These are phyloP conservation scores for Aleiodes leptofemur DNA, from an alignment of 2,888 invertebrate species.

Conservation along the genomic window DNA sequence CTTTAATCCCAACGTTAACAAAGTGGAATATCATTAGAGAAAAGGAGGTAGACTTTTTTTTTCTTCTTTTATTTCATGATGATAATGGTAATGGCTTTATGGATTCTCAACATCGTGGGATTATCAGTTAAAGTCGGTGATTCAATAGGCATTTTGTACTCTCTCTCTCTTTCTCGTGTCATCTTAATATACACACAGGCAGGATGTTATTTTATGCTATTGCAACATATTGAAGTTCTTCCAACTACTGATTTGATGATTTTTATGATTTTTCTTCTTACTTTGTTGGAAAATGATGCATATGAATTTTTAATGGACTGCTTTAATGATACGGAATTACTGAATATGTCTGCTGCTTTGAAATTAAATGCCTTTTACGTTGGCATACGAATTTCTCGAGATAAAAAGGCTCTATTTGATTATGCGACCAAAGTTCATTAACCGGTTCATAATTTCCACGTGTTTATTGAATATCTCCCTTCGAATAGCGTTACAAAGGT, in stretches of 20 bases:
- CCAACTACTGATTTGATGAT: background rate
- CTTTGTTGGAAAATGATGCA: too few relatives aligned
- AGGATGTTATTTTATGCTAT: background rate
- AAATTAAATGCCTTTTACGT: too few relatives aligned
- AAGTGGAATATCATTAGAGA: constrained; percentile 67
- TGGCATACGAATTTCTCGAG: too few relatives aligned
- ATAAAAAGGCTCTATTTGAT: too few relatives aligned
- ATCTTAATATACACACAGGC: background rate
- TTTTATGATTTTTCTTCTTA: background rate
- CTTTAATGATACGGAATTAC: too few relatives aligned
- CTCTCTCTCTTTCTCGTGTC: background rate
- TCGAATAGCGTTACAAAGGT: background rate
- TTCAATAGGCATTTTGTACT: constrained; percentile 15
- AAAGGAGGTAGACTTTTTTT: constrained; percentile 12
- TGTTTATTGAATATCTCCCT: background rate
- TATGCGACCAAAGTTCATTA: too few relatives aligned
- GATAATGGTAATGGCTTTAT: constrained; percentile 33
- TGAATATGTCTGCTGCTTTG: too few relatives aligned
- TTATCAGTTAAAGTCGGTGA: background rate
- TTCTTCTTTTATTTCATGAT: background rate
- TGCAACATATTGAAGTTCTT: constrained; percentile 19
- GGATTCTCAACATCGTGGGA: constrained; percentile 28
- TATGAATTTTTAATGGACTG: too few relatives aligned
- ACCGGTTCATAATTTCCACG: too few relatives aligned
- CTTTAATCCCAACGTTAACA: constrained; percentile 63